Percentiles rank a stretch among this genome's conserved stretches.
Conservation (phyloP, 2,797 vertebrate species). For the Myotis daubentonii region DNA sequence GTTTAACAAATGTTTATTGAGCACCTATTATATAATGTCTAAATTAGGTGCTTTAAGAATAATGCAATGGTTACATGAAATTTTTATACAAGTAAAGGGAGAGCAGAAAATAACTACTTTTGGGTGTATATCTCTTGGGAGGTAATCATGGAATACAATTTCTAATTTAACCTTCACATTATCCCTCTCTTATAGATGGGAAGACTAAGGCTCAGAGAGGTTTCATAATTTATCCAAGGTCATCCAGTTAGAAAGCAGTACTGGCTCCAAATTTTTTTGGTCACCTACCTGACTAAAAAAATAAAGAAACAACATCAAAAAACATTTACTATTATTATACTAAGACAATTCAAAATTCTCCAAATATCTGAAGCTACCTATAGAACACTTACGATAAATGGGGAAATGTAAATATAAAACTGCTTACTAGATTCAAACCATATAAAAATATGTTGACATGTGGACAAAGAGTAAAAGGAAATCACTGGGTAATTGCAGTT, state of each 20-base stretch:
- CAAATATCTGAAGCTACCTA: neutral
- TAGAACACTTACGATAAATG: neutral
- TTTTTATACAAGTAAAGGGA: neutral
- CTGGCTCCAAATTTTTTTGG: neutral
- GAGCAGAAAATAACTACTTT: neutral
- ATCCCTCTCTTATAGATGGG: neutral
- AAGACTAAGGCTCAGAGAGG: conserved; percentile 32
- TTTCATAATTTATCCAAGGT: conserved; percentile 22
- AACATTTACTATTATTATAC: neutral
- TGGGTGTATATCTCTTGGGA: neutral
- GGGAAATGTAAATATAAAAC: conserved; percentile 43
- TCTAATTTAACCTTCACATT: neutral
- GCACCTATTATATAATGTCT: neutral
- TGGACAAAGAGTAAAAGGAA: conserved; percentile 53
- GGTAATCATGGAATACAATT: neutral
- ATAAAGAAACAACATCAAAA: neutral
- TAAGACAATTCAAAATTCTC: conserved; percentile 43
- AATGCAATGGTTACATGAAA: neutral
- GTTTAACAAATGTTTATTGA: conserved; percentile 23
- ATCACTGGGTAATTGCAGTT: neutral
- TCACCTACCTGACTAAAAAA: neutral
- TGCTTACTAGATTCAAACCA: conserved; percentile 28
- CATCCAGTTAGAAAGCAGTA: conserved; percentile 9
- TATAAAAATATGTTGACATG: conserved; percentile 28
- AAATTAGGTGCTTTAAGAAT: neutral